A percentile compares a stretch with the other conserved stretches of the same genome.
Conservation (phyloP, 53 echinoderm and acorn worm genomes). For the Glandiceps talaboti region DNA sequence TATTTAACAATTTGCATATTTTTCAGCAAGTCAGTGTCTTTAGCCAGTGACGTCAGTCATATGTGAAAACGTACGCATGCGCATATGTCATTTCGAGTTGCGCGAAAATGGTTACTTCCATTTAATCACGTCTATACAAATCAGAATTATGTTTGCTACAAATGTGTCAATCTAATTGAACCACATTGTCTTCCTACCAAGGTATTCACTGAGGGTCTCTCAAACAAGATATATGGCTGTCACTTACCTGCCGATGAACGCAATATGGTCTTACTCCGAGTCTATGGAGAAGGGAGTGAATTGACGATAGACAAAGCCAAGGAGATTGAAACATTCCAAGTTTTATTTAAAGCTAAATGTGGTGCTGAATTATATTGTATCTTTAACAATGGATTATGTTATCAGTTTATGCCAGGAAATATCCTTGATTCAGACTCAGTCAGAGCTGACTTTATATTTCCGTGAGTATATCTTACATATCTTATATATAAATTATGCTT, state of each 20-base stretch:
- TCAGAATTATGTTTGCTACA: too few species aligned
- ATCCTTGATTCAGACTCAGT: conserved; percentile 41
- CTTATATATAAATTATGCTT: not conserved
- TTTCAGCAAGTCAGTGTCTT: too few species aligned
- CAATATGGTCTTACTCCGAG: conserved; percentile 53
- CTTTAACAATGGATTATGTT: conserved; percentile 81
- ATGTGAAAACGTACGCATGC: too few species aligned
- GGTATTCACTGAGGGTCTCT: conserved; percentile 75
- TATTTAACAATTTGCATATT: too few species aligned
- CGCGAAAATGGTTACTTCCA: too few species aligned
- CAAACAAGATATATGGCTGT: conserved; percentile 81
- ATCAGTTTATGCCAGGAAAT: conserved; percentile 67
- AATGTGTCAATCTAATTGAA: too few species aligned
- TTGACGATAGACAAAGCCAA: conserved; percentile 43
- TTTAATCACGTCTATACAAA: too few species aligned
- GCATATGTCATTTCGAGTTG: too few species aligned
- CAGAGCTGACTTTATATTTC: conserved; percentile 36
- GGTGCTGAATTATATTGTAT: conserved; percentile 74
- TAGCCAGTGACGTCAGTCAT: too few species aligned
- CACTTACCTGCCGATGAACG: conserved; percentile 45
- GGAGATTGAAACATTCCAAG: conserved; percentile 60
- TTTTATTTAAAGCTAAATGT: conserved; percentile 48
- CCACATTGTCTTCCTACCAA: conserved; percentile 2
- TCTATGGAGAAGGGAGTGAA: conserved; percentile 81
- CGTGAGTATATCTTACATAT: conserved; percentile 24